phyloP scores from a whole-genome alignment of 2,113 vertebrate species.

The Callocephalon fimbriatum region DNA sequence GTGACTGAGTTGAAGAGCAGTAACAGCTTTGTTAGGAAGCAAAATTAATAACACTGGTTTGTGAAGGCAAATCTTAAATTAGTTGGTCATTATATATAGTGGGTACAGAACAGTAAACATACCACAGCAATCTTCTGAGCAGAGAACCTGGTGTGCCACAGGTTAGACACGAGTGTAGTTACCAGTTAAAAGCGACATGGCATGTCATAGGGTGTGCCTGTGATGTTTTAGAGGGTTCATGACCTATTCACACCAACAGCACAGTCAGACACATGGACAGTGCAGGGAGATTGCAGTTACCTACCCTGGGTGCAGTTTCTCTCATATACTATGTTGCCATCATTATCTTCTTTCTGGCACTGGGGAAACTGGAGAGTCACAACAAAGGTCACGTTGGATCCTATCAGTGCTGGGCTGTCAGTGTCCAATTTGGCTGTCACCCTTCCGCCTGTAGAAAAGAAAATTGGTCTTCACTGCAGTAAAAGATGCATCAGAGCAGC shows the following conservation, averaged over 20 bases:
- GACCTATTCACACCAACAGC: background rate
- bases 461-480: background rate
- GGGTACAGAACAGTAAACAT: background rate
- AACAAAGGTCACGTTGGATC: constrained; percentile 85
- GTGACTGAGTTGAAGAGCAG: background rate
- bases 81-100: background rate
- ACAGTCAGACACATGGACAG: accelerated
- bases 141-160: background rate
- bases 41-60: background rate
- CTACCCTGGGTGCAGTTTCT: constrained; percentile 85
- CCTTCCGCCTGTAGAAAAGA: constrained; percentile 74
- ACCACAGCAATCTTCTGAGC: background rate
- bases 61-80: background rate
- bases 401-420: constrained; percentile 91
- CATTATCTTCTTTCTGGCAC: constrained; percentile 86
- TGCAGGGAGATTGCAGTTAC: background rate
- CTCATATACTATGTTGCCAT: constrained; percentile 84
- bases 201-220: accelerated
- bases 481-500: background rate
- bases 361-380: constrained; percentile 87
- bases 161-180: background rate
- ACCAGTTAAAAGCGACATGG: background rate
- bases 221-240: background rate
- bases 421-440: constrained; percentile 83
- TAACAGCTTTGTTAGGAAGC: background rate